Evolutionary conservation across 1,140 invertebrate genomes (phyloP), one percentile per base, ranked within the genome.

Genomic region (Camponotus pennsylvanicus): DNA sequence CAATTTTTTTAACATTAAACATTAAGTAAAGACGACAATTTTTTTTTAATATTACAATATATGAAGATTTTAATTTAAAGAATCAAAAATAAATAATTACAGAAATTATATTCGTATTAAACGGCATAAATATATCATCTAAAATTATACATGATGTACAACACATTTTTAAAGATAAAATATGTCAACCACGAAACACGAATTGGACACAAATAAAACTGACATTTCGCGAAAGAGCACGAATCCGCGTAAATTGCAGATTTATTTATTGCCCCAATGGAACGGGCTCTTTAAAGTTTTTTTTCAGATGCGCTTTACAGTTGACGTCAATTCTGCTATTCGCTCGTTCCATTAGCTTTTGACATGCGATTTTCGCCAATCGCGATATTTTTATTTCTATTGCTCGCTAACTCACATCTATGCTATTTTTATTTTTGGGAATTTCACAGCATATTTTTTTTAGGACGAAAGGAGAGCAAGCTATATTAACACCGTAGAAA

Each of bases 241-340:
- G 42, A 52, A 52, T 13, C 27, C 42, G n/a, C 9, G n/a, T 37
- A 57, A 73, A 49, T 83, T 83, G 55, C 40, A 61, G 55, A 57
- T 63, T 73, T 83, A 83, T 83, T 73, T 83, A 61, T 61, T 37
- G 49, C 49, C 55, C 40, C 61, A 75, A 83, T 75, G 79, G 69
- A 75, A 37, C 42, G 69, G 37, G 69, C 40, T 75, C 34, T 63
- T 13, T 57, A 21, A 59, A 63, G 69, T 83, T 63, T 75, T 55
- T 49, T 70, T 83, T 37, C 52, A 82, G 55, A 45, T n/a, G 40
- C 57, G 69, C 49, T 71, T 82, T 82, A 73, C 73, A 55, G 67
- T 59, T 75, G 55, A 63, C 57, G 69, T 75, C 79, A 75, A 75
- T 83, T 61, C 73, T 75, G 79, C 75, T 83, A 83, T 83, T 83